Percentiles rank a stretch among this genome's conserved stretches.
Conservation (phyloP, 1,140 invertebrate species). For the Papilio machaon region DNA sequence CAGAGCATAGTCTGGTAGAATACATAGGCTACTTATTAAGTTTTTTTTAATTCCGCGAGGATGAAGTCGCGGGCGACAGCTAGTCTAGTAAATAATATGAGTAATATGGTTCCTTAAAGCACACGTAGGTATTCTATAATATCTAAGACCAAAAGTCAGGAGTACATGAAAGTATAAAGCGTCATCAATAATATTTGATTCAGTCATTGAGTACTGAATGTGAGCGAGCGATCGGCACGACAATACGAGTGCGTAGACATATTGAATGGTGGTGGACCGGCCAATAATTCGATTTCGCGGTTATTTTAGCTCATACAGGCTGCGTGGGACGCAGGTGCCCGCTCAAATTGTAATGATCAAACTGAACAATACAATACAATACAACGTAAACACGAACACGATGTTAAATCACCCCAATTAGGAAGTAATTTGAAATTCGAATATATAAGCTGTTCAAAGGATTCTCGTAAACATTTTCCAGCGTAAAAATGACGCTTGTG, state of each 20-base stretch:
- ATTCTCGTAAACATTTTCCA: slow-evolving; percentile 43
- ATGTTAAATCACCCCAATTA: slow-evolving; percentile 45
- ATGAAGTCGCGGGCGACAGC: no score
- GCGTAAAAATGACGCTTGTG: slow-evolving; percentile 39
- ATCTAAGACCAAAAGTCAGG: background rate
- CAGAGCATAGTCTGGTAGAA: no score
- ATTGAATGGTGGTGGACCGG: slow-evolving; percentile 65
- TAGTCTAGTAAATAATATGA: slow-evolving; percentile 2
- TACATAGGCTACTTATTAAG: no score
- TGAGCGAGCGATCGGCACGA: slow-evolving; percentile 57
- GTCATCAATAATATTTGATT: slow-evolving; percentile 52
- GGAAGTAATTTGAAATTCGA: slow-evolving; percentile 42
- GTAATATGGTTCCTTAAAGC: background rate
- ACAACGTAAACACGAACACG: slow-evolving; percentile 43
- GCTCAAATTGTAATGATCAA: slow-evolving; percentile 65
- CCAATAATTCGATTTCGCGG: slow-evolving; percentile 77
- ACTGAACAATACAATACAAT: slow-evolving; percentile 58
- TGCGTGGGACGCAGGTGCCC: slow-evolving; percentile 65
- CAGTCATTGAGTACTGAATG: slow-evolving; percentile 52
- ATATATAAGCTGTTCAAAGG: slow-evolving; percentile 31
- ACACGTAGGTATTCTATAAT: background rate
- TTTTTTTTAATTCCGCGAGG: no score
- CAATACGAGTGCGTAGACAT: slow-evolving; percentile 63
- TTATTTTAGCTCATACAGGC: slow-evolving; percentile 70
- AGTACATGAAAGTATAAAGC: slow-evolving; percentile 20